Base-by-base conservation (phyloP, 2,797 vertebrate genomes). In the Carapus acus region DNA sequence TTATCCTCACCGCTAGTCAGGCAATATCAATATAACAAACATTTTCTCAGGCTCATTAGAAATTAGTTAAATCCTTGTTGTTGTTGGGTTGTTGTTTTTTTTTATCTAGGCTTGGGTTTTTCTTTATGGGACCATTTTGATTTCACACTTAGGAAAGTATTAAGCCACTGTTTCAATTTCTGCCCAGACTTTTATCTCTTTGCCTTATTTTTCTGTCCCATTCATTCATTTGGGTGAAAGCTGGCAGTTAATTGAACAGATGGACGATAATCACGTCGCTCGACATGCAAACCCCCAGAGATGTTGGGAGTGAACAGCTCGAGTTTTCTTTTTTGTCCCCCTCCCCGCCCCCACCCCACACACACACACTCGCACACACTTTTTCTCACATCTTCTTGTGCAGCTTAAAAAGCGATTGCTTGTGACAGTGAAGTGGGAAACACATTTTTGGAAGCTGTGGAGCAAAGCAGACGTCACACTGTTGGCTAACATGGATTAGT, bases 1-100 rank as follows among this genome's bases (percentile, higher is more conserved):
- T 87, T 86, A 83, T 77, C 61, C 73, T 86, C 86, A 88, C 87
- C 85, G 41, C 69, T 68, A 52, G 63, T 82, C 75, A 72, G 63
- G 52, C 62, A 64, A 80, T 82, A 83, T 83, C 58, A 52, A 86
- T 82, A 83, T 71, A 78, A 72, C 75, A 78, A 76, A 81, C 67
- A 80, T 80, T 84, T 79, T 67, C 56, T 49, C 5, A 60, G 43
- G 50, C 65, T 65, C 55, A 65, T 77, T 34, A 44, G 62, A 83
- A 82, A 83, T 80, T 65, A 75, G 66, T 62, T 45, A 69, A 78
- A 81, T 72, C 65, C 49, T 27, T n/a, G n/a, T n/a, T n/a, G n/a
- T n/a, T n/a, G n/a, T n/a, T n/a, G n/a, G n/a, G n/a, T n/a, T n/a
- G n/a, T n/a, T n/a, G n/a, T n/a, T n/a, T n/a, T n/a, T 37, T 36